phyloP scores from a whole-genome alignment of 2,113 vertebrate species.

The Cinclus mexicanus region DNA sequence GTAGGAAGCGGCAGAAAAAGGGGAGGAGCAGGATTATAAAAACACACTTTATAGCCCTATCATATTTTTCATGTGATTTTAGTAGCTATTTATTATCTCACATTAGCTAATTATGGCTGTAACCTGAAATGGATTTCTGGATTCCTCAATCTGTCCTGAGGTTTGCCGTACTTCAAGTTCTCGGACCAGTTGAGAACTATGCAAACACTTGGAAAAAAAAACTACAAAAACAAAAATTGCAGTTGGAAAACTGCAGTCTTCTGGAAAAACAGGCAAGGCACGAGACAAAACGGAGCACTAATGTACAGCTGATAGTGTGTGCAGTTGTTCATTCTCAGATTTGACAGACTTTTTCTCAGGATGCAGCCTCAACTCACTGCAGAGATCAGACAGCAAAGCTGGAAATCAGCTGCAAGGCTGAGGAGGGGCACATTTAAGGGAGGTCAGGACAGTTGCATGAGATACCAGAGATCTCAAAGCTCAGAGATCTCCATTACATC shows the following conservation, averaged over 20 bases:
- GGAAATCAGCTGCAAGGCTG: background rate
- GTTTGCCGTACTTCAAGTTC: background rate
- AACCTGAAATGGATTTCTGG: background rate
- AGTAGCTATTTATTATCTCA: conserved; percentile 43
- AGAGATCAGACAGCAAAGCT: background rate
- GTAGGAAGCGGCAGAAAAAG: conserved; percentile 55
- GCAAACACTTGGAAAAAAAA: background rate
- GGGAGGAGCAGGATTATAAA: conserved; percentile 68
- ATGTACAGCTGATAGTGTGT: fast-evolving
- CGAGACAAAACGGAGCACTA: background rate
- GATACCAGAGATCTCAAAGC: background rate
- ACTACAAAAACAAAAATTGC: too few species aligned
- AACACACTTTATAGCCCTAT: background rate
- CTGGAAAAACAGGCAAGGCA: background rate
- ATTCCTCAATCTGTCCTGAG: background rate
- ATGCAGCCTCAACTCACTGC: background rate
- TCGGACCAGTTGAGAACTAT: background rate
- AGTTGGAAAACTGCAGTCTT: background rate
- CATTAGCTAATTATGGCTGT: conserved; percentile 49
- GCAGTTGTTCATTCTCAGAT: background rate
- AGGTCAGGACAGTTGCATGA: background rate
- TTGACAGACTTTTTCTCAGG: background rate
- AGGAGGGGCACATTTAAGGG: too few species aligned
- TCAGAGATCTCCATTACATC: fast-evolving
- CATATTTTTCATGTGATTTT: conserved; percentile 33